These are phyloP conservation scores for Telenomus remus DNA, from an alignment of 1,140 invertebrate genomes.

Conservation along the genomic window DNA sequence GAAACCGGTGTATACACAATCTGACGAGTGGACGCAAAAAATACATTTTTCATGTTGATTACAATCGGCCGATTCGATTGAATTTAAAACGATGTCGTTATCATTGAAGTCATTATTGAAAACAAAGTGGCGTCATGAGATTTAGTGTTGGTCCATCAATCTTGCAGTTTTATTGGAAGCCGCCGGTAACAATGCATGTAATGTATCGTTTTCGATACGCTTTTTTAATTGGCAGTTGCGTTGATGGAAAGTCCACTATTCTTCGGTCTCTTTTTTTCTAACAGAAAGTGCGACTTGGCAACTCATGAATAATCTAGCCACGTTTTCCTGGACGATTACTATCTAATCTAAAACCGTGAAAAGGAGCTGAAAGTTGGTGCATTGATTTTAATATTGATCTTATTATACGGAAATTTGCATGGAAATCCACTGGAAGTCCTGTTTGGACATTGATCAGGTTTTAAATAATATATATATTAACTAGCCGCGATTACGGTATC, in stretches of 20 bases:
- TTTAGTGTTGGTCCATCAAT: conserved; percentile 29
- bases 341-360: conserved; percentile 3
- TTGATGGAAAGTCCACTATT: no score
- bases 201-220: neutral
- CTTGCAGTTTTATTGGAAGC: conserved; percentile 9
- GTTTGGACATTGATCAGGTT: conserved; percentile 35
- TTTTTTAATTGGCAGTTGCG: neutral
- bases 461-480: conserved; percentile 13
- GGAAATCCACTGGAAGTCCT: conserved; percentile 15
- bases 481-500: conserved; percentile 10
- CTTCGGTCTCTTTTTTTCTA: no score
- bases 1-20: conserved; percentile 31
- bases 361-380: conserved; percentile 11
- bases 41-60: conserved; percentile 51
- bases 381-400: conserved; percentile 16
- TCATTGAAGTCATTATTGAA: conserved; percentile 48
- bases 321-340: no score
- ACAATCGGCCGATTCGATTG: conserved; percentile 46
- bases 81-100: conserved; percentile 43
- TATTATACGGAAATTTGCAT: conserved; percentile 12
- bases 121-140: conserved; percentile 19
- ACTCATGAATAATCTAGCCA: no score
- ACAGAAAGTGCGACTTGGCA: no score
- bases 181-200: neutral
- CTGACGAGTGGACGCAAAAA: conserved; percentile 22